Percentiles rank a stretch among this genome's conserved stretches.
These are phyloP conservation scores for Corvus cornix DNA, from an alignment of 2,113 vertebrate genomes.

Conservation along the genomic window DNA sequence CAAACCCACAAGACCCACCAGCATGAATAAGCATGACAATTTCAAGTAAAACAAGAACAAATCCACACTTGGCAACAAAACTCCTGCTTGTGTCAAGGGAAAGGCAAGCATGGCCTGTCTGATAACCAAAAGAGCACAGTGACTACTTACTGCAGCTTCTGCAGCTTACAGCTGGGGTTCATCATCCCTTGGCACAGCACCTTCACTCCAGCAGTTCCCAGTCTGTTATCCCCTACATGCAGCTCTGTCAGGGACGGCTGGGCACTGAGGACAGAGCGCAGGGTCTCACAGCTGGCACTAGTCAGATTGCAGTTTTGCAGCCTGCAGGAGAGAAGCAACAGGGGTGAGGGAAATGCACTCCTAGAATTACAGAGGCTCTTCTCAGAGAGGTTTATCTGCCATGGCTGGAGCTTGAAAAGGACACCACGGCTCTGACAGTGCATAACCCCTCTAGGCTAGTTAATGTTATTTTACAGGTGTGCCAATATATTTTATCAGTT, in stretches of 20 bases:
- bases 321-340: conserved; percentile 15
- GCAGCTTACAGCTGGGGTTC: conserved; percentile 70
- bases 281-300: conserved; percentile 39
- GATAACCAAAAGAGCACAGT: background rate
- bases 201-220: conserved; percentile 66
- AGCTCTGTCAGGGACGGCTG: conserved; percentile 61
- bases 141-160: conserved; percentile 72
- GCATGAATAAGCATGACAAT: background rate
- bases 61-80: background rate
- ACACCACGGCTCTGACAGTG: background rate
- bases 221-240: conserved; percentile 59
- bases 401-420: background rate
- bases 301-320: conserved; percentile 74
- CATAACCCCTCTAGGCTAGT: background rate
- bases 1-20: background rate
- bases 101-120: background rate
- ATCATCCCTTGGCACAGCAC: conserved; percentile 70
- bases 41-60: background rate
- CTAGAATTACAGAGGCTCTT: background rate
- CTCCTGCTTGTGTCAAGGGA: background rate
- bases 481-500: background rate
- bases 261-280: conserved; percentile 5
- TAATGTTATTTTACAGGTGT: background rate
- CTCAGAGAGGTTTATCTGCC: background rate
- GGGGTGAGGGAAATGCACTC: background rate